A percentile compares a stretch with the other conserved stretches of the same genome.
Evolutionary conservation across 2,113 vertebrate species (phyloP).

Genomic region (Semnornis frantzii): DNA sequence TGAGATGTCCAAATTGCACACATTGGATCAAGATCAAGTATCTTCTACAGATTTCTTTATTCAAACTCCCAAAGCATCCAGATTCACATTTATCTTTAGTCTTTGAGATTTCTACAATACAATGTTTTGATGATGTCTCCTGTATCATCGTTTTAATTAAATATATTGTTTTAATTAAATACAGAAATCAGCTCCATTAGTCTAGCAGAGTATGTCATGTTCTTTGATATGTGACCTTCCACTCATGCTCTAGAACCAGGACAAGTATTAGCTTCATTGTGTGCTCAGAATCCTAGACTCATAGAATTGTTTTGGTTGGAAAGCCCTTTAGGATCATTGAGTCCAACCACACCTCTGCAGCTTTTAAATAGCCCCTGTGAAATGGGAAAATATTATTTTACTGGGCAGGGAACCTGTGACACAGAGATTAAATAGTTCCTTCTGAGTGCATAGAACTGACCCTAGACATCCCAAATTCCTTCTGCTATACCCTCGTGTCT

Average conservation of each 20-base stretch:
- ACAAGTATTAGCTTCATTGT: not conserved
- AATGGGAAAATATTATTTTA: not conserved
- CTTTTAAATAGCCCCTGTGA: not conserved
- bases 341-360: no score
- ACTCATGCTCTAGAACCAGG: not conserved
- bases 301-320: no score
- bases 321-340: no score
- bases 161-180: not conserved
- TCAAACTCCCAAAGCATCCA: not conserved
- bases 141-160: not conserved
- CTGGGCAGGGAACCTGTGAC: not conserved
- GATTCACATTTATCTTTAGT: not conserved
- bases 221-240: not conserved
- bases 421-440: not conserved
- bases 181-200: not conserved
- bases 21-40: not conserved
- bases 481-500: not conserved
- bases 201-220: not conserved
- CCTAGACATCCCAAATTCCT: not conserved
- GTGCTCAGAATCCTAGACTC: not conserved
- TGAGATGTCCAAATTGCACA: not conserved
- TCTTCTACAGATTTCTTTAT: rapidly evolving
- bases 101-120: not conserved
- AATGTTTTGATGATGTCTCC: rapidly evolving
- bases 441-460: not conserved